Evolutionary conservation across 2,888 invertebrate genomes (phyloP), one percentile per base, ranked within the genome.

Genomic region (Bursaphelenchus okinawaensis): DNA sequence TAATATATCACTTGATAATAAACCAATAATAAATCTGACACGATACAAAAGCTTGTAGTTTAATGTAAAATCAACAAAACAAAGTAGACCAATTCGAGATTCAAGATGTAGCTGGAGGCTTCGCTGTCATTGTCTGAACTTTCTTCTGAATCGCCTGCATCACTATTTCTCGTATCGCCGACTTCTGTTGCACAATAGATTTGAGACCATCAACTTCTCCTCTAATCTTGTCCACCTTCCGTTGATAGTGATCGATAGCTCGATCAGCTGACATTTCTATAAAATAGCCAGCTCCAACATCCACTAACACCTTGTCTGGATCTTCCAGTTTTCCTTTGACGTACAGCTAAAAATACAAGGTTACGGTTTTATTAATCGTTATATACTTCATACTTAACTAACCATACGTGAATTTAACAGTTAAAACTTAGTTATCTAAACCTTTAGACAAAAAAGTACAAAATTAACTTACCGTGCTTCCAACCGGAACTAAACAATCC

Each of bases 231-330:
- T 50, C 51, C 29, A 51, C 27, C 51, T 59, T 59, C 24, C 60
- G 54, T 50, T 54, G 29, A 50, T 59, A 59, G 52, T 40, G 50
- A 24, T 59, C 60, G 52, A 59, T 24, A 0, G 92, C 92, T 66
- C 89, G 89, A 23, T 88, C 88, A 68, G 91, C 87, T 78, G 89
- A 88, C 88, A 93, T 93, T 84, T 94, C 91, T 22, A 91, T 91
- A 86, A 90, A 96, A 84, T 96, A 96, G 70, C 95, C 93, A 60
- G 96, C 95, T 59, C 96, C 96, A 82, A 96, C 89, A 84, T 96
- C 95, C 73, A 96, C 90, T 28, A 95, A 87, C 61, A 94, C 92
- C 83, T 90, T 90, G 62, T 91, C 88, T 29, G 90, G 88, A 82
- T 94, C 90, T 68, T 88, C 87, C 66, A 96, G 87, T 77, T 88